Conservation (phyloP, 2,888 invertebrate species). For the Flexamia atlantica region DNA sequence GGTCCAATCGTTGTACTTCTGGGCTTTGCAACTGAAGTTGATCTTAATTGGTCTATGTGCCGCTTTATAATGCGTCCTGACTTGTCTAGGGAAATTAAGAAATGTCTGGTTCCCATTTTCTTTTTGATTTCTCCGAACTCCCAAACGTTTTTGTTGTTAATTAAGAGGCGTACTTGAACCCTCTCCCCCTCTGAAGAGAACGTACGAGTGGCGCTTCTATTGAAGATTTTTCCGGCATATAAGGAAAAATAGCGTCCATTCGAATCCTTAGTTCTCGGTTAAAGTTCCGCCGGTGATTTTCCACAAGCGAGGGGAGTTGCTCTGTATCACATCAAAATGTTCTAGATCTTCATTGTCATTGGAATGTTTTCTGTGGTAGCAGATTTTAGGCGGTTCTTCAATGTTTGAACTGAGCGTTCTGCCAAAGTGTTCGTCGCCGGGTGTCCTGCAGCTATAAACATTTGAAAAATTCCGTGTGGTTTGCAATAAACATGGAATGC, state of each 20-base stretch:
- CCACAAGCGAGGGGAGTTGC: conserved; percentile 64
- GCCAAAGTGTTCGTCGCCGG: conserved; percentile 66
- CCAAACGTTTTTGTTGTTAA: background rate
- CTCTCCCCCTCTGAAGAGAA: conserved; percentile 54
- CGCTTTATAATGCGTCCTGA: background rate
- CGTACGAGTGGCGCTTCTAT: background rate
- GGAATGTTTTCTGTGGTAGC: background rate
- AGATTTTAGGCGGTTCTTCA: conserved; percentile 59
- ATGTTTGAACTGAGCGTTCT: conserved; percentile 66
- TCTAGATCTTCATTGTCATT: background rate
- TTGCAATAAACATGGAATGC: conserved; percentile 64
- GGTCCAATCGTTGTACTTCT: background rate
- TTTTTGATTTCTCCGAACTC: conserved; percentile 2
- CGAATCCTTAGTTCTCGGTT: conserved; percentile 61
- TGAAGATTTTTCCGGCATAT: background rate
- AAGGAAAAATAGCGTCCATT: conserved; percentile 60
- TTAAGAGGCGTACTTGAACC: conserved; percentile 49
- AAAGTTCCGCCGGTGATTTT: conserved; percentile 65
- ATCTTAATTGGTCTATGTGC: background rate
- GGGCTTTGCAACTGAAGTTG: background rate
- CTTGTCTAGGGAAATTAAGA: background rate
- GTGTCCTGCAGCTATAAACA: conserved; percentile 65
- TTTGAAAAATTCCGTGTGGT: conserved; percentile 60
- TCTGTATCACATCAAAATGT: conserved; percentile 63
- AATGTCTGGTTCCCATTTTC: background rate